These are phyloP conservation scores for Urechis unicinctus DNA, from an alignment of 2,888 invertebrate species.

Conservation along the genomic window DNA sequence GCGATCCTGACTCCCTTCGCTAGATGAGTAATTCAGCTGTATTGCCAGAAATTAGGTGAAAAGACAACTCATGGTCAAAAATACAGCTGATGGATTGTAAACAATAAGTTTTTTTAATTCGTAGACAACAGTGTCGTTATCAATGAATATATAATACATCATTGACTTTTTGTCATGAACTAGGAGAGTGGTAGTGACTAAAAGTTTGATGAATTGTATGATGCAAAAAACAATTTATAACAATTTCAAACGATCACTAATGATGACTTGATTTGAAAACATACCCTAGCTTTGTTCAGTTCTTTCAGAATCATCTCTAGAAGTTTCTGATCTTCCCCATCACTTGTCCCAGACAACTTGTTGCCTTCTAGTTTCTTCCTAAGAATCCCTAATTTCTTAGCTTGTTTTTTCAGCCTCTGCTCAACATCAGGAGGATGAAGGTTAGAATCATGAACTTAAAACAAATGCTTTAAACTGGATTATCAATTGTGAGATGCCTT, in stretches of 20 bases:
- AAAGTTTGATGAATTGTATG: background rate
- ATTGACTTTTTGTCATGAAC: no score
- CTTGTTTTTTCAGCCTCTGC: constrained; percentile 19
- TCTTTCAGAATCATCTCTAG: constrained; percentile 14
- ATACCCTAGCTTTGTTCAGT: no score
- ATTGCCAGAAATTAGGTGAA: no score
- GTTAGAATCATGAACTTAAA: background rate
- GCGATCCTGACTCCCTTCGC: no score
- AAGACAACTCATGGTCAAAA: no score
- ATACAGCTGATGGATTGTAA: no score
- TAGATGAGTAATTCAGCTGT: no score
- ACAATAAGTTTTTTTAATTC: no score
- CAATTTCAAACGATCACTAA: background rate
- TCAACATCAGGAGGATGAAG: background rate
- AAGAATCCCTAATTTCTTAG: constrained; percentile 18
- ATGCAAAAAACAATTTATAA: background rate
- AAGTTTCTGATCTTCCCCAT: constrained; percentile 7
- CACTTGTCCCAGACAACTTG: background rate
- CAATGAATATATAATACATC: no score
- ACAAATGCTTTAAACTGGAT: no score
- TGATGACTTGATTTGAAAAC: background rate
- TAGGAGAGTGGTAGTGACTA: no score
- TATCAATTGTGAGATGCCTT: background rate
- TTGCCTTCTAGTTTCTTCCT: constrained; percentile 10
- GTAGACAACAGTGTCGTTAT: no score